Conservation (phyloP, 2,113 vertebrate species). For the Pseudorectes ferrugineus region DNA sequence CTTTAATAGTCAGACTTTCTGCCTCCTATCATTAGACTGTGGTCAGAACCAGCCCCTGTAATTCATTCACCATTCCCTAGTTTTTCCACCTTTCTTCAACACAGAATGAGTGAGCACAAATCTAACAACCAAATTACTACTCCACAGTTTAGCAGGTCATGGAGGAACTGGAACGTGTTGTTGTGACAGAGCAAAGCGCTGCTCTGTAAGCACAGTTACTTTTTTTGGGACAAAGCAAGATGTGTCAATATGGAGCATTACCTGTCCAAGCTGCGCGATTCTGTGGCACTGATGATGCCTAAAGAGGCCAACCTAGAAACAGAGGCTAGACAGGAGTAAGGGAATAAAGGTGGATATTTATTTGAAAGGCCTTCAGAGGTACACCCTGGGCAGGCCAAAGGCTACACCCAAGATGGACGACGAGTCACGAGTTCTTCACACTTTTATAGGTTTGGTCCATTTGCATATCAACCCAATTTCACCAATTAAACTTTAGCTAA, state of each 20-base stretch:
- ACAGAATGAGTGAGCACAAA: not conserved
- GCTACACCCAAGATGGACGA: no score
- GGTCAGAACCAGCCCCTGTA: not conserved
- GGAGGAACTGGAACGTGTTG: not conserved
- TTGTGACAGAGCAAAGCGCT: not conserved
- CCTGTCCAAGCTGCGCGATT: rapidly evolving
- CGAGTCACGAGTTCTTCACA: no score
- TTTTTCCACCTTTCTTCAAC: not conserved
- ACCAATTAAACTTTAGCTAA: no score
- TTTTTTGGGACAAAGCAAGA: not conserved
- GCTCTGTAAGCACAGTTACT: not conserved
- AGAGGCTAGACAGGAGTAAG: no score
- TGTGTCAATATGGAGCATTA: rapidly evolving
- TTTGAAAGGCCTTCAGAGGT: no score
- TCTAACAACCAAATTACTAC: not conserved
- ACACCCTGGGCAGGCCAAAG: no score
- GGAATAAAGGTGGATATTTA: no score
- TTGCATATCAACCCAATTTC: no score
- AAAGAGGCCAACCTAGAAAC: no score
- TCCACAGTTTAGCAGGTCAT: not conserved
- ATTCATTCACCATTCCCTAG: not conserved
- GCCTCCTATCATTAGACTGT: not conserved
- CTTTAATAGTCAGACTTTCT: not conserved
- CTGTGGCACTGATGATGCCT: not conserved
- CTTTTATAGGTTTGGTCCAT: no score